phyloP scores from a whole-genome alignment of 2,888 invertebrate genomes.

The Drosophila mimetica region DNA sequence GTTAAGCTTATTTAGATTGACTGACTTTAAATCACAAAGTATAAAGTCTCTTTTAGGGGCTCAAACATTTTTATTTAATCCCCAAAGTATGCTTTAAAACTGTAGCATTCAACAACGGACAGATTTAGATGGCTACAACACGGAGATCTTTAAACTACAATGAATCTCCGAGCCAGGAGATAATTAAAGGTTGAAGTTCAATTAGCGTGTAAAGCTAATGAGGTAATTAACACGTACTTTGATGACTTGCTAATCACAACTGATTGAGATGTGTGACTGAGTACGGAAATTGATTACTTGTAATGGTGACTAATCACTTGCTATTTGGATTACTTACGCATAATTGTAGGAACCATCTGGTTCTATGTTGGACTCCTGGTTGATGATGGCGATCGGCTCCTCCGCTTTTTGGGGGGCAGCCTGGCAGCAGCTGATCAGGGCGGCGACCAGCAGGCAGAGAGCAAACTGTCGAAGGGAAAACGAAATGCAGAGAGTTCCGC shows the following conservation, averaged over 20 bases:
- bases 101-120: not conserved
- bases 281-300: no score
- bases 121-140: not conserved
- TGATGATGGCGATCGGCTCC: slow-evolving; percentile 88
- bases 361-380: slow-evolving; percentile 89
- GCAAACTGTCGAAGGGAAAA: slow-evolving; percentile 70
- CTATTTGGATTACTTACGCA: slow-evolving; percentile 85
- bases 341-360: slow-evolving; percentile 90
- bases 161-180: slow-evolving; percentile 8
- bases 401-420: slow-evolving; percentile 86
- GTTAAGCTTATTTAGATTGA: not conserved
- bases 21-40: not conserved
- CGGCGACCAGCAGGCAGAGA: slow-evolving; percentile 75
- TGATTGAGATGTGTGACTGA: not conserved
- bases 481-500: slow-evolving; percentile 47
- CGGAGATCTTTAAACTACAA: not conserved
- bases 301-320: no score
- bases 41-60: not conserved
- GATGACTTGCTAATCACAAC: not conserved
- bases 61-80: slow-evolving; percentile 3
- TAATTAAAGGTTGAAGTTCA: slow-evolving; percentile 28
- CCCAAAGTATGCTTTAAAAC: slow-evolving; percentile 44
- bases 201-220: slow-evolving; percentile 8
- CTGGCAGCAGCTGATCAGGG: slow-evolving; percentile 83
- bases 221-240: slow-evolving; percentile 9